These are phyloP conservation scores for Columba janthina DNA, from an alignment of 2,113 vertebrate genomes.

Conservation along the genomic window DNA sequence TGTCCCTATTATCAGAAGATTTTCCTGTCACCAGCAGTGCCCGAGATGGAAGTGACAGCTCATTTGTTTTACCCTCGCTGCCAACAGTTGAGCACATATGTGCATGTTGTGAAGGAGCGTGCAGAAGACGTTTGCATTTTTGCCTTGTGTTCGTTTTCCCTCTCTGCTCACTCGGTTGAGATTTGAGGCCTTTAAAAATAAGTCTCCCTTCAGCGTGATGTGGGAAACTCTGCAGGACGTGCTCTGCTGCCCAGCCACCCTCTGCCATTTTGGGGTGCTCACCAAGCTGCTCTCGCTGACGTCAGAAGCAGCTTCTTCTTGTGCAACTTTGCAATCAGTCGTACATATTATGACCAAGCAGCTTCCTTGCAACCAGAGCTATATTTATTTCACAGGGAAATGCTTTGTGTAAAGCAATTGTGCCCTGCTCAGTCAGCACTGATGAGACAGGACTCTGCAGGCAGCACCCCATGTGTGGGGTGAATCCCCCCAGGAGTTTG, in stretches of 20 bases:
- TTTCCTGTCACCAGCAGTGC: not conserved
- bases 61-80: not conserved
- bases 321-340: not conserved
- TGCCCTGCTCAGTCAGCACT: not conserved
- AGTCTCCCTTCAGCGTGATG: not conserved
- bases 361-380: not conserved
- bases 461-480: not conserved
- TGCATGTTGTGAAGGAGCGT: fast-evolving
- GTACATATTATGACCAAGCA: not conserved
- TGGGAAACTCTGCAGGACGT: not conserved
- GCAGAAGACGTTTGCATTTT: not conserved
- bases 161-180: not conserved
- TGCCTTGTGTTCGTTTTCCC: not conserved
- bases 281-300: fast-evolving
- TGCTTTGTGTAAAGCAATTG: not conserved
- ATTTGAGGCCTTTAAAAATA: not conserved
- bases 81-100: not conserved
- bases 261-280: not conserved
- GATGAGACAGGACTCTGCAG: not conserved
- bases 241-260: not conserved
- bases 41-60: not conserved
- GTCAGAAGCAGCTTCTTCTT: not conserved
- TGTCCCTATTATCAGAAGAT: not conserved
- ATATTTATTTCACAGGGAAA: not conserved
- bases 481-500: not conserved